Evolutionary conservation across 2,113 vertebrate species (phyloP), one percentile per base, ranked within the genome.

Genomic region (Oxyura jamaicensis): DNA sequence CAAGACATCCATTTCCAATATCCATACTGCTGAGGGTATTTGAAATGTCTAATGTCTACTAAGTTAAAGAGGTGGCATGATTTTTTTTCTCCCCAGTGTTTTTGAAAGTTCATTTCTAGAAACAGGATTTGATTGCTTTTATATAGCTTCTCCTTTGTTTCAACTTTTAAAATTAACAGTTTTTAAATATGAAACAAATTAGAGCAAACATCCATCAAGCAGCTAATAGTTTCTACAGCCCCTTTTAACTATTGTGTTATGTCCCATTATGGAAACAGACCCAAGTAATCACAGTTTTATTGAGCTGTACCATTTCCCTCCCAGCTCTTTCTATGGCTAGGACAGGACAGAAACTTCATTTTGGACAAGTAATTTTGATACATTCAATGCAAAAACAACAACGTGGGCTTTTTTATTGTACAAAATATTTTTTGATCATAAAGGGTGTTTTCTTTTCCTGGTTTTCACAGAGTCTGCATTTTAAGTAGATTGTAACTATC

Each of bases 391-490:
- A 94, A 96, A 95, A 91, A 4, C 71, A 91, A 88, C 88, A 94
- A 96, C 83, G 92, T 97, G 95, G 81, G 86, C 35, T 33, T 21
- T 80, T 93, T 78, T 48, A 94, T 71, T 56, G 72, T 68, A 66
- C 23, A 42, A 86, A 94, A 83, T 78, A 50, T 63, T 84, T 91
- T 92, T 88, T 77, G 6, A 93, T 93, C 91, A 96, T 93, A 96
- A 96, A 94, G 48, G 39, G 46, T 94, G 92, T 92, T 96, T 96
- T 93, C 94, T 86, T 96, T 96, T 72, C 91, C 95, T 91, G 80
- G 28, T 36, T 96, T 95, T 95, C 86, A 91, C 85, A 78, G 84
- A 91, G 84, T 55, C 93, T 94, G 82, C 67, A 68, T 95, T 97
- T 96, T 91, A 95, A 94, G 78, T 8, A 63, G 62, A 75, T 42